Conservation (phyloP, 2,113 vertebrate species). For the Cyprinodon variegatus region DNA sequence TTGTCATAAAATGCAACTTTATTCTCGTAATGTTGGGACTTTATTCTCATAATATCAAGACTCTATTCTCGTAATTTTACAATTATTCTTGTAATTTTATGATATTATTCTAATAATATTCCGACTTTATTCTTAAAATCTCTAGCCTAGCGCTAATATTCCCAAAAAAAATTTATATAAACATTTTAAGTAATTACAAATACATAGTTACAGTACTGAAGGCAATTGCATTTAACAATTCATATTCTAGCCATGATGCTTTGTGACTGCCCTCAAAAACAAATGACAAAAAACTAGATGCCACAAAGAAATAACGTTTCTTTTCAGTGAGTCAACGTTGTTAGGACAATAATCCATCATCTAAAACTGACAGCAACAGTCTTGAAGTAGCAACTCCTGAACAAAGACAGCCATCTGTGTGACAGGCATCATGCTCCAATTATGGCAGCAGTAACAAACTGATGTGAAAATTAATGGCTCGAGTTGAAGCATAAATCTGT, state of each 20-base stretch:
- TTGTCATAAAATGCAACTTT: too few relatives aligned
- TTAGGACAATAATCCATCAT: not conserved
- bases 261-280: not conserved
- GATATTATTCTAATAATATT: too few relatives aligned
- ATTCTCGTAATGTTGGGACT: too few relatives aligned
- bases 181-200: not conserved
- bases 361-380: not conserved
- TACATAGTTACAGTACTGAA: not conserved
- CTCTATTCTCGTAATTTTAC: too few relatives aligned
- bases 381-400: not conserved
- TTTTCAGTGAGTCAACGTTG: not conserved
- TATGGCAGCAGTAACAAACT: not conserved
- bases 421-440: not conserved
- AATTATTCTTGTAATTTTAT: too few relatives aligned
- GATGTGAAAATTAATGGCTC: not conserved
- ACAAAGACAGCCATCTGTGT: constrained; percentile 2
- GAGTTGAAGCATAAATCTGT: constrained; percentile 19
- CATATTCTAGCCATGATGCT: not conserved
- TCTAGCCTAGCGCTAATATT: too few relatives aligned
- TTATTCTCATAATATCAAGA: too few relatives aligned
- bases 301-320: not conserved
- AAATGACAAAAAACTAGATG: not conserved
- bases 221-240: not conserved
- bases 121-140: too few relatives aligned
- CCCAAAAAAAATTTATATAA: too few relatives aligned